These are phyloP conservation scores for Rhagoletis zephyria DNA, from an alignment of 1,140 invertebrate genomes.

Conservation along the genomic window DNA sequence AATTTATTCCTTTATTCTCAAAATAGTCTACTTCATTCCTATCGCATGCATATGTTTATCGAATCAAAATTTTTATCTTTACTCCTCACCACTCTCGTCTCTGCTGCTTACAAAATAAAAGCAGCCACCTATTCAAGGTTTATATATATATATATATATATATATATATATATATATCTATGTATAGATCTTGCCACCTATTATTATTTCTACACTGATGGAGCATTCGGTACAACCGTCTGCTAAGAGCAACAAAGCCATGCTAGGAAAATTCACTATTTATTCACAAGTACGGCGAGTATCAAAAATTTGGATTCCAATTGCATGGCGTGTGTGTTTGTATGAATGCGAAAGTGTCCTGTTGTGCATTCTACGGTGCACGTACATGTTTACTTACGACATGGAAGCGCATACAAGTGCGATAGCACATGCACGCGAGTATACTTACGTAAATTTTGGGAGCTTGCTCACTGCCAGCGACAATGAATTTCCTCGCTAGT, in stretches of 20 bases:
- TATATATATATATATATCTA: no score
- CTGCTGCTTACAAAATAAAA: no score
- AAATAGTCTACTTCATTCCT: no score
- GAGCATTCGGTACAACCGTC: no score
- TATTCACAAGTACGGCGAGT: background rate
- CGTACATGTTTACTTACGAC: background rate
- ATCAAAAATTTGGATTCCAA: no score
- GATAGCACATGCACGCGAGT: background rate
- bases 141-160: no score
- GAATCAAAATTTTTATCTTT: no score
- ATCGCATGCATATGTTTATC: no score
- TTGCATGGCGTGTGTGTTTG: background rate
- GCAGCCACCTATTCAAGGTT: no score
- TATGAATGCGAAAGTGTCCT: background rate
- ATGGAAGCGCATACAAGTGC: background rate
- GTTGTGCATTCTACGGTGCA: background rate
- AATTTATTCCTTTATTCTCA: background rate
- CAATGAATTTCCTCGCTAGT: background rate
- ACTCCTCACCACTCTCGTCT: no score
- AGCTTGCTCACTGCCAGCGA: constrained; percentile 7
- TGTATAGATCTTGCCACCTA: no score
- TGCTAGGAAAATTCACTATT: background rate
- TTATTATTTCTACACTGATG: no score
- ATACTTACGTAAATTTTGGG: background rate
- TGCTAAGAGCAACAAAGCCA: background rate